phyloP scores from a whole-genome alignment of 2,797 vertebrate species.

The Pangasius sanitwongsei region DNA sequence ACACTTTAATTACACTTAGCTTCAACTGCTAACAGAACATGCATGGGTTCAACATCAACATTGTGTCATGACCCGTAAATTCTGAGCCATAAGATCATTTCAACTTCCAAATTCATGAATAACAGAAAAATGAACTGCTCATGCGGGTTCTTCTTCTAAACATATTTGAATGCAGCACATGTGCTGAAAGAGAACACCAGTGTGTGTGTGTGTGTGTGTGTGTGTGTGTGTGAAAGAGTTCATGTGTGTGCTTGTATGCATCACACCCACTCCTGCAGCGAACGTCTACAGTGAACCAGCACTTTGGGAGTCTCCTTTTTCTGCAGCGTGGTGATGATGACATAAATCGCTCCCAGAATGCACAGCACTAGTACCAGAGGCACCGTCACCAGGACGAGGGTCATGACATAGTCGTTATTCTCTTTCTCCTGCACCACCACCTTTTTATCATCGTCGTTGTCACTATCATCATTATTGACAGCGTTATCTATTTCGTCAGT shows the following conservation, averaged over 20 bases:
- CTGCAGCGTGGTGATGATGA: constrained; percentile 90
- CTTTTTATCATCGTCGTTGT: constrained; percentile 49
- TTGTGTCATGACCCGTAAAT: background rate
- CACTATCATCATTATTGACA: constrained; percentile 47
- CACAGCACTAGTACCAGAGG: constrained; percentile 89
- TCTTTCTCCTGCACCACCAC: constrained; percentile 87
- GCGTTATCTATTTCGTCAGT: constrained; percentile 37
- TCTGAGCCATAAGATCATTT: background rate
- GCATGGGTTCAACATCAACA: background rate
- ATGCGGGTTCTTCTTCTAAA: constrained; percentile 1
- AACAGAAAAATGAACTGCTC: background rate
- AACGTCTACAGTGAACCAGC: constrained; percentile 95
- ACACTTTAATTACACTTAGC: background rate
- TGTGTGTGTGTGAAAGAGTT: constrained; percentile 56
- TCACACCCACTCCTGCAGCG: constrained; percentile 98
- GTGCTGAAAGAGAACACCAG: constrained; percentile 33
- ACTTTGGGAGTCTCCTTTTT: constrained; percentile 88
- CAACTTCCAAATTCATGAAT: background rate
- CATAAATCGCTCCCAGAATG: constrained; percentile 85
- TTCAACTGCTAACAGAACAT: background rate
- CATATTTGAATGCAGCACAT: background rate
- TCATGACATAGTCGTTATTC: constrained; percentile 82
- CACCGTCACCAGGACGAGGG: constrained; percentile 86
- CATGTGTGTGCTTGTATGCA: constrained; percentile 12
- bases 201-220: constrained; percentile 53